Base-by-base conservation (phyloP, 1,140 invertebrate species). In the Cotesia typhae region DNA sequence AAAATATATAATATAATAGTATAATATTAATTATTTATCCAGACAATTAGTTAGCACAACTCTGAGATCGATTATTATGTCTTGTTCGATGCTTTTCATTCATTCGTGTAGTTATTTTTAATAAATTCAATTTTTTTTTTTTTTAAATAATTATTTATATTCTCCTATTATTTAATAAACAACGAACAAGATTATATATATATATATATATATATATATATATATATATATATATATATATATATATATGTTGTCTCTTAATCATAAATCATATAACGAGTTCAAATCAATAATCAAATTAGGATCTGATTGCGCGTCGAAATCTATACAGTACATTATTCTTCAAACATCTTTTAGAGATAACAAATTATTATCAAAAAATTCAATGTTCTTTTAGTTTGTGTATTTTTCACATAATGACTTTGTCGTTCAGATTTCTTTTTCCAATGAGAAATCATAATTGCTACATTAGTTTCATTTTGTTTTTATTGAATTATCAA, bases 31-130 rank as follows among this genome's bases (percentile, higher is more conserved):
- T 66, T 75, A 75, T 67, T 57, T 60, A 69, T 53, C 70, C 59
- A 72, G 68, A 75, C 52, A 57, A 65, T 75, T 76, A 17, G 74
- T 81, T 79, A 83, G 79, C 81, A 78, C 79, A 83, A 74, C 80
- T 81, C 79, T 86, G 84, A 86, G 84, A 85, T 86, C 84, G 81
- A 77, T 83, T 77, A 77, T 78, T 77, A 83, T 77, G 80, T 84
- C 81, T 78, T 83, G 80, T 81, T 83, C 80, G 81, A 74, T 82
- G 79, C 81, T 78, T 59, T 35, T 38, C 74, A 72, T 66, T 72
- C 73, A 70, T 71, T 70, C 20, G 35, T 63, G 59, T 52, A 28
- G 28, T 59, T 4, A 17, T 38, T 47, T 17, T 12, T 36, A 38
- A 70, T 20, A 68, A 51, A n/a, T 67, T 53, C 53, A 61, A 78